Percentiles rank a stretch among this genome's conserved stretches.
Conservation (phyloP, 2,888 invertebrate genomes). For the Boloria euphrosyne region DNA sequence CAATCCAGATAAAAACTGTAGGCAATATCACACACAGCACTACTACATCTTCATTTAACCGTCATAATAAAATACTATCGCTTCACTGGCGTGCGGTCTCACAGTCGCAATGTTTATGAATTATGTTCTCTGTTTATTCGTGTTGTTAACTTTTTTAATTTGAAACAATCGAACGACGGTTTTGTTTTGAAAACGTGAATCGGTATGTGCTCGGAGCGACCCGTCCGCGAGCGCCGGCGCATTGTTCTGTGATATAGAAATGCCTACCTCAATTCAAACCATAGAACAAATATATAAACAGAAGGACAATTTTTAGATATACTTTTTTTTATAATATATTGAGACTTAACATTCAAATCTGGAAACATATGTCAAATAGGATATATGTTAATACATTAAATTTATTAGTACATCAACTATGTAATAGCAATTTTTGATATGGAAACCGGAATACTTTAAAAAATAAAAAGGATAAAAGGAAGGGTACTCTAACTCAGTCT, state of each 20-base stretch:
- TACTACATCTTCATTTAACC: constrained; percentile 64
- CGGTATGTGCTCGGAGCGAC: constrained; percentile 50
- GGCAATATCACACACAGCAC: constrained; percentile 57
- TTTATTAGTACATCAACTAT: no score
- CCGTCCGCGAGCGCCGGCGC: constrained; percentile 58
- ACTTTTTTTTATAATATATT: neutral
- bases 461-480: no score
- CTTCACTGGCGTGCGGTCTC: constrained; percentile 43
- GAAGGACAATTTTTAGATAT: constrained; percentile 4
- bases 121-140: constrained; percentile 69
- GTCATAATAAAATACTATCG: constrained; percentile 48
- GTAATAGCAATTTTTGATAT: no score
- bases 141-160: constrained; percentile 74
- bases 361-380: neutral
- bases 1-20: constrained; percentile 44
- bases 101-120: constrained; percentile 65
- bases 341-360: neutral
- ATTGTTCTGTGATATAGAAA: constrained; percentile 66
- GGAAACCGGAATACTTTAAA: no score
- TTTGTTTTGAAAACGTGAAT: constrained; percentile 76
- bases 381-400: no score
- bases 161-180: constrained; percentile 69
- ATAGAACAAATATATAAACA: constrained; percentile 25
- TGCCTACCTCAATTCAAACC: constrained; percentile 58
- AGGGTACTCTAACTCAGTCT: no score